A percentile compares a stretch with the other conserved stretches of the same genome.
These are phyloP conservation scores for Meloe dianella DNA, from an alignment of 2,888 invertebrate species.

Conservation along the genomic window DNA sequence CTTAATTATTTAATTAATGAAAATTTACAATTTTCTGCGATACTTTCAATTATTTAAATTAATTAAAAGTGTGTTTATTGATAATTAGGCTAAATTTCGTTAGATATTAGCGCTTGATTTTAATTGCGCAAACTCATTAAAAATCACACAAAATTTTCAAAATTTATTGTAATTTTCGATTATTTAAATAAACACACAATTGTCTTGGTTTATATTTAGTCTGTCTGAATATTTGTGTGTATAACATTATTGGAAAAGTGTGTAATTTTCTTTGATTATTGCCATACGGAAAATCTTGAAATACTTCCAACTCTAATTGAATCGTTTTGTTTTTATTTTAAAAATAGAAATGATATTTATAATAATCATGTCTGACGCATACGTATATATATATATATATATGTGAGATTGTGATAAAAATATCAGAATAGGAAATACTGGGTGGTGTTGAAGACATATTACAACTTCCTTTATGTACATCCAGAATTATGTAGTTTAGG, in stretches of 20 bases:
- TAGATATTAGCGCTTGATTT: neutral
- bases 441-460: too few relatives aligned
- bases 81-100: too few relatives aligned
- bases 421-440: neutral
- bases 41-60: too few relatives aligned
- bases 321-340: neutral
- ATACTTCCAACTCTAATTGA: neutral
- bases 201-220: neutral
- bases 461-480: too few relatives aligned
- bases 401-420: too few relatives aligned
- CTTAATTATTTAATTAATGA: too few relatives aligned
- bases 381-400: too few relatives aligned
- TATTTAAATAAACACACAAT: slow-evolving; percentile 1
- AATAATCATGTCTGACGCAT: neutral
- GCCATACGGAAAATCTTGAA: neutral
- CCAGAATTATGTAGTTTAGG: too few relatives aligned
- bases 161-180: neutral
- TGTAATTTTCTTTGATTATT: neutral
- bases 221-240: neutral
- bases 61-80: too few relatives aligned
- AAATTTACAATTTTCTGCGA: too few relatives aligned
- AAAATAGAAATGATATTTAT: neutral
- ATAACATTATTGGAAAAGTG: neutral
- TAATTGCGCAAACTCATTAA: neutral
- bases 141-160: neutral